Evolutionary conservation across 2,113 vertebrate genomes (phyloP), one percentile per base, ranked within the genome.

Genomic region (Tringa solitaria): DNA sequence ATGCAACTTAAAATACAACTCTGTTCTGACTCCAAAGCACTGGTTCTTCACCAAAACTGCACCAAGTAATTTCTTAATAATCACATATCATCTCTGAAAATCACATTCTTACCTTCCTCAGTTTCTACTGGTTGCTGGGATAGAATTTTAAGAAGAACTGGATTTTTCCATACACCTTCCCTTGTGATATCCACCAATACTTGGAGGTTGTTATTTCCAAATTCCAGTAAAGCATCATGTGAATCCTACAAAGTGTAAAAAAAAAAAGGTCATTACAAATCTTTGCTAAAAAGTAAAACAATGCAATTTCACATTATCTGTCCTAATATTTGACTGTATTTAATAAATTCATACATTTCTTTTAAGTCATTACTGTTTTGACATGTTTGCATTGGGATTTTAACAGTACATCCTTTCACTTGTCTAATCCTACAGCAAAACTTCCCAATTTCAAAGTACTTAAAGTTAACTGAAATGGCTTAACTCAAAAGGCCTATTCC

Each of bases 101-200:
- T 50, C 50, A 80, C 8, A 51, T 54, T 65, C 98, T 97, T 95
- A 99, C 99, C 98, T 98, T 99, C 99, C 88, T 99, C 98, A 92
- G 95, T 78, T 92, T 98, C 98, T 95, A 99, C 99, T 87, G 98
- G 97, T 86, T 99, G 99, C 63, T 99, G 98, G 9, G 99, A 99
- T 22, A 99, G 98, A 85, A 99, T 98, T 79, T 99, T 98, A 46
- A 98, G 97, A 75, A 99, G 99, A 97, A 99, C 90, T 33, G 98
- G 98, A 95, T 99, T 99, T 98, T 98, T 99, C 99, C 99, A 99
- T 10, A 99, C 98, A 6, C 99, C 99, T 95, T 99, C 99, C 93
- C 98, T 99, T 79, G 99, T 98, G 94, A 99, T 98, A 96, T 99
- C 99, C 84, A 99, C 98, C 96, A 99, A 91, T 89, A 99, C 97